phyloP scores from a whole-genome alignment of 2,113 vertebrate genomes.

The Anseranas semipalmata region DNA sequence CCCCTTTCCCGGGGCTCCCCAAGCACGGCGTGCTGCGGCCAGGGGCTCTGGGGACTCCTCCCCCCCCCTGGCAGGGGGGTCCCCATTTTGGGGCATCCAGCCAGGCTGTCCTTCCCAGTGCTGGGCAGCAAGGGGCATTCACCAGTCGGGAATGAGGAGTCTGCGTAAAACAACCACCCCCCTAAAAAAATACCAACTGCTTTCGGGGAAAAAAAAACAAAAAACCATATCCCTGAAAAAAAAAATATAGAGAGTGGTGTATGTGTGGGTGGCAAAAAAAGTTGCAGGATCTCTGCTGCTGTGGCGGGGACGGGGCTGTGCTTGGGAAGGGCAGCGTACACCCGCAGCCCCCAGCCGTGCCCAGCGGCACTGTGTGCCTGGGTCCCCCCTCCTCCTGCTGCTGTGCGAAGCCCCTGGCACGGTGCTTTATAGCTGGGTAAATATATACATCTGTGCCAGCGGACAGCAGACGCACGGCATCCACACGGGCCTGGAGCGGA shows the following conservation, averaged over 20 bases:
- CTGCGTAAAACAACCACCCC: background rate
- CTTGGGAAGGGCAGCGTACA: background rate
- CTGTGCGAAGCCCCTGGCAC: rapidly evolving
- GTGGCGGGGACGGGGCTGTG: background rate
- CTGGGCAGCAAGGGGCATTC: background rate
- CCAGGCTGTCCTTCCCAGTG: rapidly evolving
- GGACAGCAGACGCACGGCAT: rapidly evolving
- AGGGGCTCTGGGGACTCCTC: background rate
- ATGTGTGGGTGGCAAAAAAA: background rate
- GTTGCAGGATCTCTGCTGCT: background rate
- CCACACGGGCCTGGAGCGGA: rapidly evolving
- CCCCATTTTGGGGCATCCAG: background rate
- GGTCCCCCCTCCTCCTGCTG: background rate
- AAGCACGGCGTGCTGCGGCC: background rate
- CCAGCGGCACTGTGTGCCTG: rapidly evolving
- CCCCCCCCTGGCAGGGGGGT: rapidly evolving
- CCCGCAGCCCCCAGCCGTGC: background rate
- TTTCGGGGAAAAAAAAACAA: background rate
- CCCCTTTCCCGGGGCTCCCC: background rate
- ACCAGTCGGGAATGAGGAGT: background rate
- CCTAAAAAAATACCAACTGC: rapidly evolving
- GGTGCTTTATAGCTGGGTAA: background rate
- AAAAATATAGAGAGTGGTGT: background rate
- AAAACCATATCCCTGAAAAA: background rate
- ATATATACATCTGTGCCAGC: background rate